Conservation (phyloP, 2,797 vertebrate genomes). For the Sebastes hopkinsi region DNA sequence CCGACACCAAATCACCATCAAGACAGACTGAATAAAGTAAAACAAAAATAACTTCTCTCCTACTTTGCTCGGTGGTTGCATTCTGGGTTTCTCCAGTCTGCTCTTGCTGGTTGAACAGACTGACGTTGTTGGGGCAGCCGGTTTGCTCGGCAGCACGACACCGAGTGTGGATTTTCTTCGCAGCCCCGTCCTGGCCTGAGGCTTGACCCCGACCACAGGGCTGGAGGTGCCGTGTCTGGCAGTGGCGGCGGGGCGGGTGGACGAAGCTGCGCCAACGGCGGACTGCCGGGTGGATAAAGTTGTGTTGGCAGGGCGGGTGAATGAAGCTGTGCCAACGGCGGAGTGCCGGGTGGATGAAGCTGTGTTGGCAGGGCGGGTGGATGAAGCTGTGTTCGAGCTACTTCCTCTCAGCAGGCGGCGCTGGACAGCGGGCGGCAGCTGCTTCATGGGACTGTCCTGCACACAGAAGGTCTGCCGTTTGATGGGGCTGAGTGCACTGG, state of each 20-base stretch:
- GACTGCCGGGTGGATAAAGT: neutral
- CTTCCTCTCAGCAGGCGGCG: slow-evolving; percentile 54
- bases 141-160: slow-evolving; percentile 73
- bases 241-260: neutral
- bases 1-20: neutral
- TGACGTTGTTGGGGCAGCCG: slow-evolving; percentile 30
- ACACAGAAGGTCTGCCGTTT: slow-evolving; percentile 92
- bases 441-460: slow-evolving; percentile 83
- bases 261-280: neutral
- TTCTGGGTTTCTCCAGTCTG: slow-evolving; percentile 53
- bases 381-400: neutral
- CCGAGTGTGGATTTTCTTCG: slow-evolving; percentile 59
- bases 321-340: neutral
- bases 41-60: neutral
- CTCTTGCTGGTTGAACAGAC: slow-evolving; percentile 37
- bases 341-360: neutral
- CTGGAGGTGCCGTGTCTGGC: slow-evolving; percentile 65
- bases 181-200: slow-evolving; percentile 52
- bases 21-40: neutral
- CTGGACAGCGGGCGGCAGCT: slow-evolving; percentile 83
- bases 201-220: slow-evolving; percentile 57
- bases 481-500: slow-evolving; percentile 77
- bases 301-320: slow-evolving; percentile 6
- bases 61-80: slow-evolving; percentile 75
- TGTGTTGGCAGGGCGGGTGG: neutral